Evolutionary conservation across 2,113 vertebrate genomes (phyloP), one percentile per base, ranked within the genome.

Genomic region (Sorex fumeus): DNA sequence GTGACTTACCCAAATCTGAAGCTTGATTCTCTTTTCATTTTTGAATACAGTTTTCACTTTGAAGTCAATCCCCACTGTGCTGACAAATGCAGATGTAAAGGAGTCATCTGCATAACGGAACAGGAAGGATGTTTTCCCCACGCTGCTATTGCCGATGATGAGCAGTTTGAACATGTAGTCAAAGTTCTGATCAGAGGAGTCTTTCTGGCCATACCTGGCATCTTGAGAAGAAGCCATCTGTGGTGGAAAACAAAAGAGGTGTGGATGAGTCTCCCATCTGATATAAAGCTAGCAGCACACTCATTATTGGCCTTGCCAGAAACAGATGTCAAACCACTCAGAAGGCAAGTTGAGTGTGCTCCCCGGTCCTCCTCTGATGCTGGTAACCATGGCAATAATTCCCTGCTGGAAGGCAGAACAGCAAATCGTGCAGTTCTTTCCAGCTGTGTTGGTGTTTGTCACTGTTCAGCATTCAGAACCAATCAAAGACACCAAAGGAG

Each of bases 41-140:
- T 98, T 99, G 98, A 99, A 99, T 91, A 99, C 99, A 0, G 99
- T 99, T 98, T 99, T 99, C 66, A 99, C 99, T 98, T 99, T 99
- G 97, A 99, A 99, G 98, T 99, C 99, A 0, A 99, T 99, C 88
- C 99, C 99, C 40, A 99, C 99, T 0, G 99, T 99, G 98, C 99
- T 99, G 97, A 99, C 99, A 21, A 99, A 99, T 60, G 99, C 99
- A 34, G 99, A 99, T 0, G 99, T 99, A 96, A 99, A 99, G 94
- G 99, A 99, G 93, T 99, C 99, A 27, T 99, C 99, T 1, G 99
- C 99, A 0, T 99, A 99, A 94, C 99, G 99, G 97, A 99, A 99
- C 84, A 99, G 98, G 97, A 99, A 99, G 15, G 99, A 99, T 0
- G 99, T 99, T 90, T 99, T 99, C 27, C 99, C 99, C 82, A 99